A percentile compares a stretch with the other conserved stretches of the same genome.
These are phyloP conservation scores for Chalcosyrphus nemorum DNA, from an alignment of 2,888 invertebrate genomes.

Conservation along the genomic window DNA sequence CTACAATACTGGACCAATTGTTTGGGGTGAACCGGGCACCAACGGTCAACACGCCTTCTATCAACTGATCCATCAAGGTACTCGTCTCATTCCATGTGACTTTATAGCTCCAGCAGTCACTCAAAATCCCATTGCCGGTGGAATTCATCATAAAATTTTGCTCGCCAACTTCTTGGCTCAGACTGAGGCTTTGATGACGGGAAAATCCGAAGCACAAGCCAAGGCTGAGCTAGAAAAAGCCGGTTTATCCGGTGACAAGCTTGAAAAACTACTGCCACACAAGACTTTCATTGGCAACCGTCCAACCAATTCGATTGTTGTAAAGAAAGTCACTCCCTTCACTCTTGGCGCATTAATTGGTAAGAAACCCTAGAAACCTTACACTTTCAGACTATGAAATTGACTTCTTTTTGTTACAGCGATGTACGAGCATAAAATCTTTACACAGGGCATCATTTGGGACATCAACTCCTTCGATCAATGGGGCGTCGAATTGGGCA, in stretches of 20 bases:
- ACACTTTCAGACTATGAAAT: background rate
- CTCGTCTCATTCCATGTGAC: slow-evolving; percentile 95
- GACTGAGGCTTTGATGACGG: slow-evolving; percentile 98
- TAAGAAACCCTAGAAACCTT: slow-evolving; percentile 83
- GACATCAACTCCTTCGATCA: slow-evolving; percentile 99
- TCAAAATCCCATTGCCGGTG: slow-evolving; percentile 92
- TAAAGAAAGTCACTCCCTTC: slow-evolving; percentile 96
- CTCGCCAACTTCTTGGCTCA: slow-evolving; percentile 99
- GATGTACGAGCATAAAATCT: slow-evolving; percentile 99
- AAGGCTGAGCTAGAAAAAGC: slow-evolving; percentile 90
- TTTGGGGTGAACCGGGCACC: slow-evolving; percentile 97
- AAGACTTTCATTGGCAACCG: slow-evolving; percentile 98
- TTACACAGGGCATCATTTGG: slow-evolving; percentile 99
- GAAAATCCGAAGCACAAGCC: slow-evolving; percentile 85
- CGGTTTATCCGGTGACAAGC: slow-evolving; percentile 88
- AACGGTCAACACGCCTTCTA: slow-evolving; percentile 99
- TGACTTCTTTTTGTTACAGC: slow-evolving; percentile 83
- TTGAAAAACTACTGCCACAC: slow-evolving; percentile 93
- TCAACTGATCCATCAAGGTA: slow-evolving; percentile 96
- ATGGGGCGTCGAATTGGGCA: slow-evolving; percentile 99
- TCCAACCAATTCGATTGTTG: slow-evolving; percentile 97
- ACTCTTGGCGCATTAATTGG: slow-evolving; percentile 96
- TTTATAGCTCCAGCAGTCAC: slow-evolving; percentile 97
- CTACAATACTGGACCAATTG: slow-evolving; percentile 82
- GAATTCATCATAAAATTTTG: slow-evolving; percentile 96